Percentiles rank a stretch among this genome's conserved stretches.
Evolutionary conservation across 2,888 invertebrate species (phyloP).

Genomic region (Acanthococcus lagerstroemiae): DNA sequence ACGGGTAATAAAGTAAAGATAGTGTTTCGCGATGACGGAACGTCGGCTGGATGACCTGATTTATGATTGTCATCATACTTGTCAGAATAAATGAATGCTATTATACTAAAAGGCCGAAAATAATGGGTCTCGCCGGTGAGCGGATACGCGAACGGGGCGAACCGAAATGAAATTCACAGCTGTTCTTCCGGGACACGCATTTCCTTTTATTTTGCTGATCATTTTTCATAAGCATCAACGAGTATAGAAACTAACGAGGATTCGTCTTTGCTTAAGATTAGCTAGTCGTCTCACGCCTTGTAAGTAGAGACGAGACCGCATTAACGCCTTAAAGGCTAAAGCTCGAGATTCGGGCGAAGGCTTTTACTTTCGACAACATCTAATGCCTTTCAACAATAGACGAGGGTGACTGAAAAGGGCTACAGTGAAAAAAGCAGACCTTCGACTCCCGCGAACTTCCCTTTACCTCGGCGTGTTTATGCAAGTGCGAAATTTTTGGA

Average conservation of each 20-base stretch:
- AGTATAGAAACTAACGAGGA: slow-evolving; percentile 26
- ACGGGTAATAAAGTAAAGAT: slow-evolving; percentile 29
- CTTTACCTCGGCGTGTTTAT: too few relatives aligned
- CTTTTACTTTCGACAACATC: slow-evolving; percentile 22
- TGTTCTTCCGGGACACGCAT: slow-evolving; percentile 28
- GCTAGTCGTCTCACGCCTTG: slow-evolving; percentile 28
- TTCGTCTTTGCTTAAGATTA: slow-evolving; percentile 26
- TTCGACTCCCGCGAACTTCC: too few relatives aligned
- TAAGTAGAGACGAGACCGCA: slow-evolving; percentile 24
- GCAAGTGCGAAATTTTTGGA: too few relatives aligned
- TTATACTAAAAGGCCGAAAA: slow-evolving; percentile 30
- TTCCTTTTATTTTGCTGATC: slow-evolving; percentile 29
- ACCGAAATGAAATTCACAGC: slow-evolving; percentile 28
- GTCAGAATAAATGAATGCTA: slow-evolving; percentile 30
- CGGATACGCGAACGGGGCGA: slow-evolving; percentile 2
- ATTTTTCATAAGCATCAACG: slow-evolving; percentile 29
- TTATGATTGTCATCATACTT: slow-evolving; percentile 31
- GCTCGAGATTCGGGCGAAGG: slow-evolving; percentile 14
- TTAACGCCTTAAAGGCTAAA: slow-evolving; percentile 28
- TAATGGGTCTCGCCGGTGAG: slow-evolving; percentile 19
- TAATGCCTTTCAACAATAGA: slow-evolving; percentile 20
- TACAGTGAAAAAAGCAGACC: background rate
- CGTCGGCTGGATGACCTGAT: slow-evolving; percentile 27
- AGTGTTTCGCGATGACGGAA: slow-evolving; percentile 25
- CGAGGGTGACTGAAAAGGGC: background rate